Evolutionary conservation across 2,113 vertebrate genomes (phyloP).

Genomic region (Scomber colias): DNA sequence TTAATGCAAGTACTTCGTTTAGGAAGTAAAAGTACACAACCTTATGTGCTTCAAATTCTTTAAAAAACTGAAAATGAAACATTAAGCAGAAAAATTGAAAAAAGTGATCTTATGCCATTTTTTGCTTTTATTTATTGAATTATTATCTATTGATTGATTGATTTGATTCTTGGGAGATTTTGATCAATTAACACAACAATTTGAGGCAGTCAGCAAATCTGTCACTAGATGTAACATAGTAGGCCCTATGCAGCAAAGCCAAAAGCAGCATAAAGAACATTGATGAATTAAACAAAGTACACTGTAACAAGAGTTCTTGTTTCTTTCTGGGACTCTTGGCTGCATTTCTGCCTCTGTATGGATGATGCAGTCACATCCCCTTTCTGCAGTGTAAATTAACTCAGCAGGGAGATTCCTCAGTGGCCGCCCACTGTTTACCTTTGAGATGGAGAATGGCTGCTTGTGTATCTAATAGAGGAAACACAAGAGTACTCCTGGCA

Average conservation of each 20-base stretch:
- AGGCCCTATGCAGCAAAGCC: too few relatives aligned
- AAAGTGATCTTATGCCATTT: too few relatives aligned
- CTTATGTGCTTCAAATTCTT: not conserved
- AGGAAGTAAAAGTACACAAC: not conserved
- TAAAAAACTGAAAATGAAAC: too few relatives aligned
- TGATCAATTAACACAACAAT: too few relatives aligned
- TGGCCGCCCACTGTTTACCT: constrained; percentile 49
- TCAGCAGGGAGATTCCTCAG: constrained; percentile 37
- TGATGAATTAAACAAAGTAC: too few relatives aligned
- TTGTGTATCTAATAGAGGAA: constrained; percentile 38
- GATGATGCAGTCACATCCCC: constrained; percentile 15
- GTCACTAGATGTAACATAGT: too few relatives aligned
- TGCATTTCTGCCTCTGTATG: not conserved
- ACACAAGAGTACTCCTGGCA: constrained; percentile 31
- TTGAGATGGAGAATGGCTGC: constrained; percentile 31
- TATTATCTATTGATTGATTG: too few relatives aligned
- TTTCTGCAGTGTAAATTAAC: constrained; percentile 40
- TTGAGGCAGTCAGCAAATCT: too few relatives aligned
- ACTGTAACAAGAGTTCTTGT: not conserved
- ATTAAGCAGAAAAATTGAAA: too few relatives aligned
- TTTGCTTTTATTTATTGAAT: too few relatives aligned
- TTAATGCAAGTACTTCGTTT: not conserved
- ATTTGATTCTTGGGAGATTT: too few relatives aligned
- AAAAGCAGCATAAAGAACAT: too few relatives aligned
- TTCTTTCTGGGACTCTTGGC: not conserved